Evolutionary conservation across 2,888 invertebrate genomes (phyloP).

Genomic region (Arrhopalites spinosus): DNA sequence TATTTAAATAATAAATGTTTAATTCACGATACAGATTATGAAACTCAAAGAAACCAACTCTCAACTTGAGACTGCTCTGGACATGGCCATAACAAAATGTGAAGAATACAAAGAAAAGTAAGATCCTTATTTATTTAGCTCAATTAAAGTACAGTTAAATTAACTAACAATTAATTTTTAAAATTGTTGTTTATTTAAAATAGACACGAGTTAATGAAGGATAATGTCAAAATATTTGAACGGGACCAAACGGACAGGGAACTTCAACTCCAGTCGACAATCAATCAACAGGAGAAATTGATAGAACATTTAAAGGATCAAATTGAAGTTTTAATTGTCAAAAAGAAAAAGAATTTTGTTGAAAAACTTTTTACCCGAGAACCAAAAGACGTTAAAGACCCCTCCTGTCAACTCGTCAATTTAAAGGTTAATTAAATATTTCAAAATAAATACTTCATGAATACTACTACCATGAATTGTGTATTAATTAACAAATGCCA

Average conservation of each 20-base stretch:
- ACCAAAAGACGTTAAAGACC: too few relatives aligned
- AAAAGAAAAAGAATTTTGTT: conserved; percentile 59
- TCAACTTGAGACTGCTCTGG: conserved; percentile 62
- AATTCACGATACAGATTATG: conserved; percentile 18
- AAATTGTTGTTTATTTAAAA: background rate
- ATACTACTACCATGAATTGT: too few relatives aligned
- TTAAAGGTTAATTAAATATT: too few relatives aligned
- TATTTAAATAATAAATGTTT: too few relatives aligned
- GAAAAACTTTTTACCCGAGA: conserved; percentile 43
- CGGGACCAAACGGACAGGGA: conserved; percentile 76
- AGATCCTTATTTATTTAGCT: too few relatives aligned
- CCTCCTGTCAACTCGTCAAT: too few relatives aligned
- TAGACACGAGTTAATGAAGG: conserved; percentile 72
- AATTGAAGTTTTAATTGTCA: conserved; percentile 63
- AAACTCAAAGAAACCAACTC: conserved; percentile 65
- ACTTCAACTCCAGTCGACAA: conserved; percentile 79
- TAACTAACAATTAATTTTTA: too few relatives aligned
- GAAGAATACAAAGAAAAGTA: conserved; percentile 58
- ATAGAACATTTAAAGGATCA: conserved; percentile 85
- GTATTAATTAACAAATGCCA: too few relatives aligned
- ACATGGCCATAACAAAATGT: conserved; percentile 61
- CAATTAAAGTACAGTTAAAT: too few relatives aligned
- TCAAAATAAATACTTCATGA: too few relatives aligned
- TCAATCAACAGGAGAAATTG: conserved; percentile 86
- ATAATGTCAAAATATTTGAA: conserved; percentile 68